A percentile compares a stretch with the other conserved stretches of the same genome.
phyloP scores from a whole-genome alignment of 2,888 invertebrate genomes.

The Amiota mariae region DNA sequence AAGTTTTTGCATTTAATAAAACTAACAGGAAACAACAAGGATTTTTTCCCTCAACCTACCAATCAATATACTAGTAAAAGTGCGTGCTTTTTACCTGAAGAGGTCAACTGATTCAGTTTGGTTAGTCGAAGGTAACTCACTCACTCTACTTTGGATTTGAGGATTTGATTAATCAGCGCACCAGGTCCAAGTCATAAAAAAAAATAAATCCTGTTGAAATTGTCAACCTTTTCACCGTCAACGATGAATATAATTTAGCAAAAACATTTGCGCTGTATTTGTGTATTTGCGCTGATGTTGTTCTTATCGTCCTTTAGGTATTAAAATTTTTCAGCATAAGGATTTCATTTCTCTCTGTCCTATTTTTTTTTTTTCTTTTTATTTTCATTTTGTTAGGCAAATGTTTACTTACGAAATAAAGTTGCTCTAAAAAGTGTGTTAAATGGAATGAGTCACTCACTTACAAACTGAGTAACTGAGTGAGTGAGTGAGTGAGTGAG shows the following conservation, averaged over 20 bases:
- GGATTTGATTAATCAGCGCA: constrained; percentile 8
- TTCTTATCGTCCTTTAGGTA: too few relatives aligned
- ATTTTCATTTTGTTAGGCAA: neutral
- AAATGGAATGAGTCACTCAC: neutral
- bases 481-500: neutral
- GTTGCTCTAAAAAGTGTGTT: too few relatives aligned
- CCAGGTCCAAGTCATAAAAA: constrained; percentile 6
- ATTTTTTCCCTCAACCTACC: neutral
- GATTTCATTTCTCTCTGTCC: neutral
- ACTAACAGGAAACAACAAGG: too few relatives aligned
- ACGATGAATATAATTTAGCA: neutral
- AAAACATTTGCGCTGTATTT: neutral
- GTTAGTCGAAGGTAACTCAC: neutral
- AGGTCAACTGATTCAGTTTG: too few relatives aligned
- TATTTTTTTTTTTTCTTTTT: too few relatives aligned
- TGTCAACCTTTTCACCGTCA: constrained; percentile 19
- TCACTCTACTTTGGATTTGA: too few relatives aligned
- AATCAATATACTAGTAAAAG: neutral
- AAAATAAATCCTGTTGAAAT: neutral
- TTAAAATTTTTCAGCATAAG: neutral
- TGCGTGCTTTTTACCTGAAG: too few relatives aligned
- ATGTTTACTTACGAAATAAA: constrained; percentile 14
- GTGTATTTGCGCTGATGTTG: too few relatives aligned
- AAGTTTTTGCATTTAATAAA: too few relatives aligned
- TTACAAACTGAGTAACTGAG: neutral